A percentile compares a stretch with the other conserved stretches of the same genome.
phyloP scores from a whole-genome alignment of 2,888 invertebrate species.

The Graphium colonna region DNA sequence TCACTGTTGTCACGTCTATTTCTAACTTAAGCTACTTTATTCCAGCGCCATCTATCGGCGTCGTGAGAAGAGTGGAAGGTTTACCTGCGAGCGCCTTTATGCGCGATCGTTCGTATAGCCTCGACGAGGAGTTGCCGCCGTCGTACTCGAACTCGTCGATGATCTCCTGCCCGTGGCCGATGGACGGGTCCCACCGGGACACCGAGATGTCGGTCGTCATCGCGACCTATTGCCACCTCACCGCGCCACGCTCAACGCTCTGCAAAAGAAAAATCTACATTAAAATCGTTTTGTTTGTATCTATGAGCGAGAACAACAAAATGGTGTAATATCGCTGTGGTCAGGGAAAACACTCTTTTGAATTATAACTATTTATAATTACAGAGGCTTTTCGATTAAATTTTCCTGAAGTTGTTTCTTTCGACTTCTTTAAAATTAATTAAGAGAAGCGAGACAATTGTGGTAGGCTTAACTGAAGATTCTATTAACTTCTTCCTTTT shows the following conservation, averaged over 20 bases:
- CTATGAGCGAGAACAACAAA: no score
- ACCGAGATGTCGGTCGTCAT: constrained; percentile 99
- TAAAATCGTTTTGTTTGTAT: no score
- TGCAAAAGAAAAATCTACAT: constrained; percentile 32
- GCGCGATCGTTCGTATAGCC: constrained; percentile 98
- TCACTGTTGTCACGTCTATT: no score
- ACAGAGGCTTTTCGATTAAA: no score
- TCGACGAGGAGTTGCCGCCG: constrained; percentile 98
- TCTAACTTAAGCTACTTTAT: no score
- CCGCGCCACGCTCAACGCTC: constrained; percentile 70
- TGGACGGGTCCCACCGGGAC: constrained; percentile 97
- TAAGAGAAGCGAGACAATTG: no score
- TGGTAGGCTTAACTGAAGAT: no score
- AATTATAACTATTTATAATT: constrained; percentile 7
- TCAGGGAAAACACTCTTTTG: no score
- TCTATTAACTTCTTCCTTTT: no score
- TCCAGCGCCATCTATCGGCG: not conserved
- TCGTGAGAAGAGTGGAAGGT: not conserved
- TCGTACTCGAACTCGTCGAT: constrained; percentile 99
- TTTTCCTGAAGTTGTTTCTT: no score
- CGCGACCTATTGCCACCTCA: constrained; percentile 61
- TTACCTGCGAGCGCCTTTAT: constrained; percentile 99
- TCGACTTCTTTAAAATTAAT: no score
- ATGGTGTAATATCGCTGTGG: no score
- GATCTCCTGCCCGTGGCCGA: constrained; percentile 92